These are phyloP conservation scores for Alligator mississippiensis DNA, from an alignment of 2,113 vertebrate species.

Conservation along the genomic window DNA sequence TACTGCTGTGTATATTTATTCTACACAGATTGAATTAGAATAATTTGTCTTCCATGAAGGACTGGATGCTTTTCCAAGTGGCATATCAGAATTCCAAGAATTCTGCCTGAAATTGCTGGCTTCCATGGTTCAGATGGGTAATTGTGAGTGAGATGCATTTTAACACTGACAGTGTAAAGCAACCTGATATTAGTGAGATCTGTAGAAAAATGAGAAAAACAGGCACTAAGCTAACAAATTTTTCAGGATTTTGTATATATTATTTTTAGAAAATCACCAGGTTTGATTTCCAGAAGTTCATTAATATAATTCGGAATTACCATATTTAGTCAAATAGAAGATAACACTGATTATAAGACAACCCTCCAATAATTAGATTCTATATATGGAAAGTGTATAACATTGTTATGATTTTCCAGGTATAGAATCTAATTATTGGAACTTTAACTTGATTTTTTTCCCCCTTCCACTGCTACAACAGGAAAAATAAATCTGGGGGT, in stretches of 20 bases:
- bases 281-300: background rate
- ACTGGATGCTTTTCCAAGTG: background rate
- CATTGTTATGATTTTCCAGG: no score
- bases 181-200: slow-evolving; percentile 1
- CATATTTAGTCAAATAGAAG: background rate
- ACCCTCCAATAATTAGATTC: no score
- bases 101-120: background rate
- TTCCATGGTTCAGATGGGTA: background rate
- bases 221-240: background rate
- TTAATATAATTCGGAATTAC: background rate
- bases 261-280: slow-evolving; percentile 8
- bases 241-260: background rate
- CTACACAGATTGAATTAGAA: background rate
- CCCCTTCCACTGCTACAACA: no score
- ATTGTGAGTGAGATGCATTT: background rate
- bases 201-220: slow-evolving; percentile 1
- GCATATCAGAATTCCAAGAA: background rate
- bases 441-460: no score
- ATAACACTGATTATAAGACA: no score
- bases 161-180: slow-evolving; percentile 24
- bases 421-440: no score
- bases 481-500: no score
- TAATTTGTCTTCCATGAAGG: background rate
- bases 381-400: no score
- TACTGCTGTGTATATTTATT: background rate